A percentile compares a stretch with the other conserved stretches of the same genome.
These are phyloP conservation scores for Microtus montanus DNA, from an alignment of 2,113 vertebrate species.

Conservation along the genomic window DNA sequence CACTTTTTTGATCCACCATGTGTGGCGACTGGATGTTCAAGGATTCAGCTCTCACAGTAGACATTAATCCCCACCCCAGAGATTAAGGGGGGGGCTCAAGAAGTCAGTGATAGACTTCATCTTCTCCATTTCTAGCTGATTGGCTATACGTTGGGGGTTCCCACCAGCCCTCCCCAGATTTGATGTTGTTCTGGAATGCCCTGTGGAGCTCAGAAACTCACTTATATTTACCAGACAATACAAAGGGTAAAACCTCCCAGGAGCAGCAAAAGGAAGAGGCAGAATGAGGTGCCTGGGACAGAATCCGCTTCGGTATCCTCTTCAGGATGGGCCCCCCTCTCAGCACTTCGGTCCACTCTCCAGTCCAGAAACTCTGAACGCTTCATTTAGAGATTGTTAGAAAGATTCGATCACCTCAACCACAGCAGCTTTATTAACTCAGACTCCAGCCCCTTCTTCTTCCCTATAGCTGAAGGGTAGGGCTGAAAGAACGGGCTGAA, in stretches of 20 bases:
- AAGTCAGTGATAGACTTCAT: too few relatives aligned
- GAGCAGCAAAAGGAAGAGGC: not conserved
- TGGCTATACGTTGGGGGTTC: not conserved
- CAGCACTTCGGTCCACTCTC: not conserved
- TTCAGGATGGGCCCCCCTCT: not conserved
- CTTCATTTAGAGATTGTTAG: not conserved
- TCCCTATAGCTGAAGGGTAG: not conserved
- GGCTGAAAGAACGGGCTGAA: not conserved
- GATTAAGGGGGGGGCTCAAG: not conserved
- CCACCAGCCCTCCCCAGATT: not conserved
- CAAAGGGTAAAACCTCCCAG: not conserved
- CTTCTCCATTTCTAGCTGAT: not conserved
- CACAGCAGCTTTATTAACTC: not conserved
- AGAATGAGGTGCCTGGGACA: not conserved
- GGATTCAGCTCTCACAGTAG: not conserved
- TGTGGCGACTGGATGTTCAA: not conserved
- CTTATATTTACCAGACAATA: not conserved
- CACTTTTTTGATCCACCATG: not conserved
- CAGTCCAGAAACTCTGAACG: not conserved
- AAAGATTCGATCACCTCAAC: not conserved
- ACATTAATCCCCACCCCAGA: not conserved
- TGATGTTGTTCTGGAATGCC: not conserved
- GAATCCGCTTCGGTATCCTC: not conserved
- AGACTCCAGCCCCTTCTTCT: not conserved
- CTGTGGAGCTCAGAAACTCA: not conserved